Base-by-base conservation (phyloP, 64 coral and sea anemone species). In the Actinia tenebrosa region DNA sequence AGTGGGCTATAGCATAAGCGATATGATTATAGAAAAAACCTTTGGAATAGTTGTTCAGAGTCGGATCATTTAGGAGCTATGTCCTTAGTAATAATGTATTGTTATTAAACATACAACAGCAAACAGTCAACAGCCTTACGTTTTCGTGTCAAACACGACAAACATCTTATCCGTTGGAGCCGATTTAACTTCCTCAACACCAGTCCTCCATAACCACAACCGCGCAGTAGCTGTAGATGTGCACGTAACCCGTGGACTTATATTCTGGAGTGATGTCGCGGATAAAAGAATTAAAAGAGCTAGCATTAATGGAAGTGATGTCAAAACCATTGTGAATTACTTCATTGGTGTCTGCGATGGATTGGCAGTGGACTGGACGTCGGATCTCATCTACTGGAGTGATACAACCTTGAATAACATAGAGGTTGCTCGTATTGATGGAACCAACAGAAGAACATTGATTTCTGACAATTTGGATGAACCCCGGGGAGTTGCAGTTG, bases 311-410 rank as follows among this genome's bases (percentile, higher is more conserved):
- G 58, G 72, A 22, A 86, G 62, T 53, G 79, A 55, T 25, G 54
- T 80, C 11, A 62, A 66, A 43, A 18, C 80, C 10, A 86, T 93
- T 71, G 23, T 44, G 4, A 82, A 64, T n/a, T 16, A 17, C 14
- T 78, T 68, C 8, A 78, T 93, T n/a, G 91, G 83, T 56, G 71
- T 89, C 13, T 93, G 91, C n/a, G 87, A 93, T 53, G 91, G 87
- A 6, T 52, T 93, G 56, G 91, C 91, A 42, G 56, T 93, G 77
- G 87, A 93, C 45, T 93, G 87, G 91, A 77, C 69, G 69, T 42
- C 82, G 14, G 72, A 66, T 44, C 66, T 87, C 5, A 25, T 94
- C 22, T 94, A 94, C 27, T 94, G 92, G 92, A 94, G 84, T 22
- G 93, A 94, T 75, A 85, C 23, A 3, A 82, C 80, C 2, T 88